Base-by-base conservation (phyloP, 2,797 vertebrate genomes). In the Lycodopsis pacificus region DNA sequence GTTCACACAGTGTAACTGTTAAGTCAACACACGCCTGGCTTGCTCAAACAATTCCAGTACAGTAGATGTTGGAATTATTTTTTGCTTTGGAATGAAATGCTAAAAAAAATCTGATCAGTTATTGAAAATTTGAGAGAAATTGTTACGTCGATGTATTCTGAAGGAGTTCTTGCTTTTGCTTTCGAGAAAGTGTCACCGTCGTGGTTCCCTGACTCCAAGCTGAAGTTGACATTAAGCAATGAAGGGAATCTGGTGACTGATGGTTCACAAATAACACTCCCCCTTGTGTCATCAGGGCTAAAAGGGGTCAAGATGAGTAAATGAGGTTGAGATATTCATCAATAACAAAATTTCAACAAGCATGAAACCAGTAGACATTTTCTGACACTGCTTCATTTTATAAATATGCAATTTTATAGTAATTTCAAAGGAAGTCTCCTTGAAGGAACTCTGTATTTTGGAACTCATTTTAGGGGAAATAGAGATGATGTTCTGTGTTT, bases 1-100 rank as follows among this genome's bases (percentile, higher is more conserved):
- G 87, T 81, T 84, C 79, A 82, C 53, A 65, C 48, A 19, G 77
- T 85, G 61, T 76, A 86, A 87, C 73, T 79, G 88, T 76, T 77
- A 72, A 79, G 85, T 89, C 73, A 91, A 89, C 84, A 90, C 79
- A 79, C 11, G 30, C 8, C 46, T 46, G 25, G 57, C 58, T 86
- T 72, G 72, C 49, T 75, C 58, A 80, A 65, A 27, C 22, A 27
- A 63, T 80, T 79, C 64, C 61, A 51, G 66, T 30, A 36, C 2
- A 73, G 57, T 62, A 70, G 56, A 27, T 27, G 15, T 30, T 34
- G 9, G 3, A 53, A 30, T 56, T 20, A 19, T 57, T 70, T 74
- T 71, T 67, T 66, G 38, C n/a, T 40, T 76, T 51, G 15, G 15
- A 59, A 51, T 71, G 13, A 80, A 75, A 70, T 25, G 34, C 0